A percentile compares a stretch with the other conserved stretches of the same genome.
These are phyloP conservation scores for Potamarius usumacintae DNA, from an alignment of 2,113 vertebrate species.

Conservation along the genomic window DNA sequence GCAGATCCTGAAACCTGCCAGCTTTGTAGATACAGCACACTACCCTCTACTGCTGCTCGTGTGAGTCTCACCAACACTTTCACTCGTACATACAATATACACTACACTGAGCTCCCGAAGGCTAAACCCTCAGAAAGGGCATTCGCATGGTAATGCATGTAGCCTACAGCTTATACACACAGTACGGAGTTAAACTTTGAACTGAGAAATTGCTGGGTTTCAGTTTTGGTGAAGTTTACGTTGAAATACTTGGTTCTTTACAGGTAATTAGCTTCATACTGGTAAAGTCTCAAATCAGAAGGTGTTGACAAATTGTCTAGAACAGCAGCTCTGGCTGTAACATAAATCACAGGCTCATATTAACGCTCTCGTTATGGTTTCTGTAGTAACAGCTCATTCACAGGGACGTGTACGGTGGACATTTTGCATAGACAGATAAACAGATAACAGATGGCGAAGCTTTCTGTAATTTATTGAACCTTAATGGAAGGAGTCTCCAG, in stretches of 20 bases:
- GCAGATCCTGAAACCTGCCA: constrained; percentile 92
- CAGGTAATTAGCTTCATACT: not conserved
- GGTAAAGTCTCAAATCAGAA: not conserved
- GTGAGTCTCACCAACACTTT: constrained; percentile 72
- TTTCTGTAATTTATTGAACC: not conserved
- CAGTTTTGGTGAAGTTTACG: not conserved
- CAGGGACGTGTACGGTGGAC: not conserved
- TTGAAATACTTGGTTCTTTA: not conserved
- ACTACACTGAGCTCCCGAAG: not conserved
- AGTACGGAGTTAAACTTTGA: too few species aligned
- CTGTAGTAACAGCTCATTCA: not conserved
- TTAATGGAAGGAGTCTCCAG: not conserved
- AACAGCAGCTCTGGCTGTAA: not conserved
- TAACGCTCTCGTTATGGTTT: not conserved
- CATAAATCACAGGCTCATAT: not conserved
- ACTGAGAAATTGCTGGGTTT: too few species aligned
- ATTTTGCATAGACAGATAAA: not conserved
- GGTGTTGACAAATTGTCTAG: not conserved
- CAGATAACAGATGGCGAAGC: not conserved
- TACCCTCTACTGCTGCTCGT: constrained; percentile 91
- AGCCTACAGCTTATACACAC: too few species aligned
- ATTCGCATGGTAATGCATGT: too few species aligned
- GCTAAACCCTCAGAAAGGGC: not conserved
- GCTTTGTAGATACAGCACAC: constrained; percentile 79
- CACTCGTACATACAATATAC: not conserved